Base-by-base conservation (phyloP, 2,888 invertebrate species). In the Zhuqinia jingwanae region DNA sequence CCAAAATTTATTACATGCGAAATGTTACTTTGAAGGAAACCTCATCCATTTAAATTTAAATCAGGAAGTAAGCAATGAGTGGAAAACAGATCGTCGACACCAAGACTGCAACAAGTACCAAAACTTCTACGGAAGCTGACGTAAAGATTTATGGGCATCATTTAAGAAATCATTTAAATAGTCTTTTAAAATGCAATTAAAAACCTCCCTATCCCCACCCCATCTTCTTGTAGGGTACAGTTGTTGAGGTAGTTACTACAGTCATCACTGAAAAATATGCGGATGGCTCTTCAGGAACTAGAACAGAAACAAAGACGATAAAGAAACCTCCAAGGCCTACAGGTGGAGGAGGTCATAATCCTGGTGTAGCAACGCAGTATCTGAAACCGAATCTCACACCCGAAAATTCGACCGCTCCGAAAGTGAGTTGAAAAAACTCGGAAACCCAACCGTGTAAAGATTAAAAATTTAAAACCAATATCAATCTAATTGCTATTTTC, bases 181-280 rank as follows among this genome's bases (percentile, higher is more conserved):
- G n/a, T n/a, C n/a, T 45, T 53, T 53, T 11, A 45, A 15, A 45
- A 10, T n/a, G 22, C 68, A 45, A 20, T 70, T 65, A 45, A 79
- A 22, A 45, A n/a, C n/a, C n/a, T n/a, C n/a, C n/a, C n/a, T n/a
- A n/a, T n/a, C n/a, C n/a, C n/a, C n/a, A n/a, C n/a, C n/a, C n/a
- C n/a, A n/a, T n/a, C n/a, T n/a, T n/a, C n/a, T n/a, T 36, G 36
- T 36, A 89, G 89, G 89, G 89, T 1, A 87, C 89, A 1, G 56
- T 84, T 17, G 87, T 88, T 1, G 86, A 88, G 75, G 73, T 77
- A 10, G 82, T 70, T 15, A 89, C 88, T 8, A 89, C 88, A 8
- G 84, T 81, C 11, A 85, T 80, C 1, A 88, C 88, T 1, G 88
- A 88, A 25, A 88, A 76, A 60, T 88, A 85, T 70, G 42, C 79